Base-by-base conservation (phyloP, 2,888 invertebrate species). In the Epinotia demarniana region DNA sequence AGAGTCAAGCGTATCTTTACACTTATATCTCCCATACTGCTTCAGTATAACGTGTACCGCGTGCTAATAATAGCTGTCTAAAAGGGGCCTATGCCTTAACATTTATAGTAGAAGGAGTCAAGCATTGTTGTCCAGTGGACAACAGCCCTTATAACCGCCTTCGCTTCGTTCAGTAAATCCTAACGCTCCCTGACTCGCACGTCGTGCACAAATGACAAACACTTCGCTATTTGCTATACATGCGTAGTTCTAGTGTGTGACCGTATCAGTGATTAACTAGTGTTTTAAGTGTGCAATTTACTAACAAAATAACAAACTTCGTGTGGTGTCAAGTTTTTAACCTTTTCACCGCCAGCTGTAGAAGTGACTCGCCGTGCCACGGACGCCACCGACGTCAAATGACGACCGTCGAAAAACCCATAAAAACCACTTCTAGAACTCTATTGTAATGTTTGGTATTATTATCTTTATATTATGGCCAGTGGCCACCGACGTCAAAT, bases 151-250 rank as follows among this genome's bases (percentile, higher is more conserved):
- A 70, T 1, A 46, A 2, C 43, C 46, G 19, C 53, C 75, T 19
- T 18, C 18, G 55, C 27, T 53, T 60, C 39, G 43, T 23, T 70
- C 39, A 70, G 70, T 75, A n/a, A 53, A 53, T 18, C 70, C 53
- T 66, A 43, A n/a, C 43, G 64, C 70, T 53, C 60, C 46, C 61
- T 23, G 4, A 18, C 49, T 43, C 39, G 61, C 75, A 71, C 60
- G 66, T 75, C 64, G 58, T 71, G 64, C 70, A 75, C 75, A 75
- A 75, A 75, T 69, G 33, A 62, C 39, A 33, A 64, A 58, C 57
- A 46, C 58, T 60, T 64, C 58, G 60, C 53, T 11, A 18, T 71
- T 66, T 49, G 70, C 64, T 39, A 61, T 27, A 66, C n/a, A 66
- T 55, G 57, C 70, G 67, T 73, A 70, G 19, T 74, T 49, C 58